phyloP scores from a whole-genome alignment of 2,888 invertebrate species.

The Brenthis ino region DNA sequence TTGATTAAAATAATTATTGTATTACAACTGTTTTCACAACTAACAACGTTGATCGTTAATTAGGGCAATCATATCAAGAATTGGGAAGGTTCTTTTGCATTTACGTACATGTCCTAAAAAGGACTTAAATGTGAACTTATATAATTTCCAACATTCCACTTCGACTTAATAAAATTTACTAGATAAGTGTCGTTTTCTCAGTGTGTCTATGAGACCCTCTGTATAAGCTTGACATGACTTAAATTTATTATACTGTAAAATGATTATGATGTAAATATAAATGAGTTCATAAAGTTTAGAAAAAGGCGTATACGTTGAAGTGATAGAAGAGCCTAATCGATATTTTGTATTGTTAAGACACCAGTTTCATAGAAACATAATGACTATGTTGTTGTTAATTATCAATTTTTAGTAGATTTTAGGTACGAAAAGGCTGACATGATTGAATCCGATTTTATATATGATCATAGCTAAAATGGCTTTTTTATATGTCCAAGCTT shows the following conservation, averaged over 20 bases:
- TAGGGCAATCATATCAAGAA: neutral
- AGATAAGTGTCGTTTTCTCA: conserved; percentile 44
- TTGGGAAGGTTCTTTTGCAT: conserved; percentile 1
- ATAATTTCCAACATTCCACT: conserved; percentile 49
- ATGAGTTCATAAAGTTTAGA: conserved; percentile 48
- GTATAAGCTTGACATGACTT: conserved; percentile 50
- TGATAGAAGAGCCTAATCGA: conserved; percentile 78
- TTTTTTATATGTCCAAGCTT: conserved; percentile 34
- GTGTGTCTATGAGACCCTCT: conserved; percentile 65
- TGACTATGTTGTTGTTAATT: conserved; percentile 73
- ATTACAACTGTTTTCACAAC: neutral
- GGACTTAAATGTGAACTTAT: conserved; percentile 25
- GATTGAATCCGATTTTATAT: conserved; percentile 67
- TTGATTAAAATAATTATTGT: too few relatives aligned
- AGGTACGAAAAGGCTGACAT: conserved; percentile 79
- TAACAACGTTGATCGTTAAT: too few relatives aligned
- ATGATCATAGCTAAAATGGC: conserved; percentile 30
- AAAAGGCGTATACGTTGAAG: conserved; percentile 77
- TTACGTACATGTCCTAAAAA: conserved; percentile 1
- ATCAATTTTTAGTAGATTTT: conserved; percentile 76
- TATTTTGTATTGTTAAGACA: conserved; percentile 71
- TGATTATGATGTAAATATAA: conserved; percentile 56
- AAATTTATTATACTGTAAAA: conserved; percentile 40
- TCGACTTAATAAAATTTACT: conserved; percentile 29
- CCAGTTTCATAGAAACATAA: conserved; percentile 80